A percentile compares a stretch with the other conserved stretches of the same genome.
Conservation (phyloP, 2,113 vertebrate genomes). For the Ceuthmochares aereus region DNA sequence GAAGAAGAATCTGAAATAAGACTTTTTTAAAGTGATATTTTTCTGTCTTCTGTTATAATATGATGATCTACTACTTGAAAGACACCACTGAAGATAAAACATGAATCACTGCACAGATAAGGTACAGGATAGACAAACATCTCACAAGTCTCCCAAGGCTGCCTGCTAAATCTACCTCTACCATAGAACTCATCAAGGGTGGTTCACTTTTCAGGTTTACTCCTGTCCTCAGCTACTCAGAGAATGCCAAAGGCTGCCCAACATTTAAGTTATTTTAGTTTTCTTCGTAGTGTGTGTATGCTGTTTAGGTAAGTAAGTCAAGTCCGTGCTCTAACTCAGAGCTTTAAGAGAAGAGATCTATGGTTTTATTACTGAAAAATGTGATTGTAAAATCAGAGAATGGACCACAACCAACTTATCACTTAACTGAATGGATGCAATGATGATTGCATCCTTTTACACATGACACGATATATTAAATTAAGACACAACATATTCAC, state of each 20-base stretch:
- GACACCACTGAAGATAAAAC: neutral
- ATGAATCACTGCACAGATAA: neutral
- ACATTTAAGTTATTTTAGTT: neutral
- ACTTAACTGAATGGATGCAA: neutral
- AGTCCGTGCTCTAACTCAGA: neutral
- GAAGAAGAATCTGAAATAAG: neutral
- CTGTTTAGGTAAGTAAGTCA: neutral
- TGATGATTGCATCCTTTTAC: neutral
- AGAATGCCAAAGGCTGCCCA: neutral
- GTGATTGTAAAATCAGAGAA: neutral
- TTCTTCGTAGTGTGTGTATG: neutral
- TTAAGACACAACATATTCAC: neutral
- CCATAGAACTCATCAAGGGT: neutral
- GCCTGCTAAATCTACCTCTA: neutral
- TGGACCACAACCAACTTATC: neutral
- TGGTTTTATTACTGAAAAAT: neutral
- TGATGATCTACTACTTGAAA: neutral
- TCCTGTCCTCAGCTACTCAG: neutral
- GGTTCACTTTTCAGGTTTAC: neutral
- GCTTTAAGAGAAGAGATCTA: neutral
- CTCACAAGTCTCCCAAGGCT: neutral
- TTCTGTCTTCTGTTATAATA: neutral
- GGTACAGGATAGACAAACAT: neutral
- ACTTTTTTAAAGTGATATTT: neutral
- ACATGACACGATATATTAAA: neutral